Conservation (phyloP, 2,797 vertebrate species). For the Sebastes kiyomatsui region DNA sequence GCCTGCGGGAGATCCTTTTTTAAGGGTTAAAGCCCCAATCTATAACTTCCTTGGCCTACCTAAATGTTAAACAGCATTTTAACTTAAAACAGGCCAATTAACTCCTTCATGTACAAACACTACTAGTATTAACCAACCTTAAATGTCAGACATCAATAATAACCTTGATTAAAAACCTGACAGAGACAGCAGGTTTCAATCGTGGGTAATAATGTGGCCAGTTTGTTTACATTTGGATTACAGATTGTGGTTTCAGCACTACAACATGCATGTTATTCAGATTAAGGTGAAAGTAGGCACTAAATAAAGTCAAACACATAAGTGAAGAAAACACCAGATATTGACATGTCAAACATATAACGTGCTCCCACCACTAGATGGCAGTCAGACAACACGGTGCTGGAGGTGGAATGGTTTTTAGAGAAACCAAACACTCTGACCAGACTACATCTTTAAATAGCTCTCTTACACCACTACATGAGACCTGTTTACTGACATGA, state of each 20-base stretch:
- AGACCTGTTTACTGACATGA: constrained; percentile 23
- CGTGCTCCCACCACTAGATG: constrained; percentile 56
- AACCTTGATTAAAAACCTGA: accelerated
- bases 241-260: neutral
- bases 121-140: neutral
- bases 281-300: neutral
- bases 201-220: neutral
- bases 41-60: neutral
- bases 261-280: neutral
- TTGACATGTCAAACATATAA: neutral
- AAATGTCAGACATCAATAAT: neutral
- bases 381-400: constrained; percentile 14
- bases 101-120: neutral
- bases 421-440: constrained; percentile 57
- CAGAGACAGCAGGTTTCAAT: neutral
- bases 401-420: neutral
- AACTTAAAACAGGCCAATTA: neutral
- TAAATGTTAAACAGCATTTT: neutral
- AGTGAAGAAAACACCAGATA: neutral
- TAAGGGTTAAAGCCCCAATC: no score
- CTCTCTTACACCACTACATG: neutral
- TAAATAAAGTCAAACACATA: neutral
- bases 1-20: no score
- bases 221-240: neutral
- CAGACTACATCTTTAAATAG: constrained; percentile 53